phyloP scores from a whole-genome alignment of 2,888 invertebrate species.

The Coremacera marginata region DNA sequence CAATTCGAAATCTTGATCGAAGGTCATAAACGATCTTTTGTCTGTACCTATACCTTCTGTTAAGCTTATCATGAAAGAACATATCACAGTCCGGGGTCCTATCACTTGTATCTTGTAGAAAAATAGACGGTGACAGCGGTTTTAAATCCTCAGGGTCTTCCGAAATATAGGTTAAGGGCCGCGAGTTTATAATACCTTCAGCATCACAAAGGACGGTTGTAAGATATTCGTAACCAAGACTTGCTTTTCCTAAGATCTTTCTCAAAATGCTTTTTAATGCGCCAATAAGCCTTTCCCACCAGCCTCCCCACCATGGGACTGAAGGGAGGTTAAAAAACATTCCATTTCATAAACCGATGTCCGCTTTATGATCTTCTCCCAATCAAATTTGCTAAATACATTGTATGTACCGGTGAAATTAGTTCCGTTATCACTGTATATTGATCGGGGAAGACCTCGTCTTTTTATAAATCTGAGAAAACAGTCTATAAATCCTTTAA shows the following conservation, averaged over 20 bases:
- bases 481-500: conserved; percentile 4
- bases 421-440: neutral
- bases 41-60: neutral
- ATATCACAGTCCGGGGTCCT: conserved; percentile 3
- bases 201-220: neutral
- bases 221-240: neutral
- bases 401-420: neutral
- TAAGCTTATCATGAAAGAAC: conserved; percentile 12
- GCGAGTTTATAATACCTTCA: neutral
- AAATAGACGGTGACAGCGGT: neutral
- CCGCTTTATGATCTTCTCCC: neutral
- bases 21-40: neutral
- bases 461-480: conserved; percentile 10
- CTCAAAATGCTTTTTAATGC: neutral
- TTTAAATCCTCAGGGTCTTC: neutral
- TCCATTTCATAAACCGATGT: neutral
- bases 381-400: neutral
- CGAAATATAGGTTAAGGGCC: neutral
- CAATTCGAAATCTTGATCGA: neutral
- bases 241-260: neutral
- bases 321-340: neutral
- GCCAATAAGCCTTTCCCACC: neutral
- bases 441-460: neutral
- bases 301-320: neutral
- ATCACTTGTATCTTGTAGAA: neutral